Conservation (phyloP, 2,113 vertebrate genomes). For the Periophthalmus modestus region DNA sequence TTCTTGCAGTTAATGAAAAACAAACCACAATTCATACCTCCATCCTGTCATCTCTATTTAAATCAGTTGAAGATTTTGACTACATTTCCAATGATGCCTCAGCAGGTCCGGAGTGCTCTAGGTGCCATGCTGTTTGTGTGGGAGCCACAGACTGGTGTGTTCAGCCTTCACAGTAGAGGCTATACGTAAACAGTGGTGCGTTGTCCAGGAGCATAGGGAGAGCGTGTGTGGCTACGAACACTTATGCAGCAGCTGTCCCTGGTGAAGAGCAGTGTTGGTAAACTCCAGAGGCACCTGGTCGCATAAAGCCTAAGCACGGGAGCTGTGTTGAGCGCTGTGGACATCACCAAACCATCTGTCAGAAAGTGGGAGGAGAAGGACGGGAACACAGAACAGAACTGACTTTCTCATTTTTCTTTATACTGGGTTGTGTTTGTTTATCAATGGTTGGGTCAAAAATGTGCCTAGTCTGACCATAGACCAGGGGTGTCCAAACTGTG, state of each 20-base stretch:
- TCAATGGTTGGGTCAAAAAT: too few species aligned
- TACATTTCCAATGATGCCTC: conserved; percentile 24
- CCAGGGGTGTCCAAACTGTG: too few species aligned
- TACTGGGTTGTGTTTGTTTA: too few species aligned
- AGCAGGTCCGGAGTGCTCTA: conserved; percentile 40
- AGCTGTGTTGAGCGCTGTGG: conserved; percentile 24
- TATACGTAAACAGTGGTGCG: conserved; percentile 16
- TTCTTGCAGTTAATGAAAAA: neutral
- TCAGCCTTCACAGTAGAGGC: conserved; percentile 17
- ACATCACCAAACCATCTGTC: conserved; percentile 12
- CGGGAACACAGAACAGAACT: neutral
- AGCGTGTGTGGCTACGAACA: conserved; percentile 36
- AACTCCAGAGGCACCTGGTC: conserved; percentile 9
- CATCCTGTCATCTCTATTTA: neutral
- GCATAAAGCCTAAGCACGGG: conserved; percentile 18
- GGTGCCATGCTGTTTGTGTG: conserved; percentile 33
- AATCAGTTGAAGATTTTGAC: neutral
- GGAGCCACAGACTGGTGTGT: conserved; percentile 24
- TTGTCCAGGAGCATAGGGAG: conserved; percentile 27
- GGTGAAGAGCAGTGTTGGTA: conserved; percentile 13
- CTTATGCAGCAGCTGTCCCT: too few species aligned
- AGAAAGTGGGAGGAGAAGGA: neutral
- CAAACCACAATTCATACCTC: neutral
- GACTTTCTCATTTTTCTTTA: neutral
- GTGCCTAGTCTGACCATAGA: too few species aligned